phyloP scores from a whole-genome alignment of 2,113 vertebrate species.

The Piaya cayana region DNA sequence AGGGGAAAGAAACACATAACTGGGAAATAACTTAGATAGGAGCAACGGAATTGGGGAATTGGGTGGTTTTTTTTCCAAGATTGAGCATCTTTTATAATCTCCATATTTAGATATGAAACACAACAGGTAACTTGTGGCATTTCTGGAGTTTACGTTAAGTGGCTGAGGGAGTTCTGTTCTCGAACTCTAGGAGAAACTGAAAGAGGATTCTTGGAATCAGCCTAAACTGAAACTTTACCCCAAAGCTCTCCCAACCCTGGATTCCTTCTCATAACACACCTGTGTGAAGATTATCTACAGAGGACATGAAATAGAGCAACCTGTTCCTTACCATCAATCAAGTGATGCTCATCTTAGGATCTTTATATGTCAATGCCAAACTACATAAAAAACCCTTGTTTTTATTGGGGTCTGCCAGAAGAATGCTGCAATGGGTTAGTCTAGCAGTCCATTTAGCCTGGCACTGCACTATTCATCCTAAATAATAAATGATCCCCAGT shows the following conservation, averaged over 20 bases:
- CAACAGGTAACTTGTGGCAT: background rate
- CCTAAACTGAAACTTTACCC: background rate
- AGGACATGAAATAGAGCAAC: background rate
- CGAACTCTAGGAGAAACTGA: background rate
- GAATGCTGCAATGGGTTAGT: background rate
- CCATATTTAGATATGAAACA: background rate
- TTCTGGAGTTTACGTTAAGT: background rate
- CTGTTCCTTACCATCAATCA: background rate
- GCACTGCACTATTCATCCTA: slow-evolving; percentile 13
- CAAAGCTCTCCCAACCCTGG: fast-evolving
- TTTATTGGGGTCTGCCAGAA: background rate
- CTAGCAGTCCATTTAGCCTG: background rate
- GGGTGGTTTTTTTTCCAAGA: background rate
- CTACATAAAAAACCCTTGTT: background rate
- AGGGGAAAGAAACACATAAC: background rate
- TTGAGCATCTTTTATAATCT: background rate
- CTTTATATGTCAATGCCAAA: background rate
- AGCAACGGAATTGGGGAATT: background rate
- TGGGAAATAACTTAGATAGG: background rate
- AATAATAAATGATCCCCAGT: slow-evolving; percentile 44
- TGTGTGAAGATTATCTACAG: background rate
- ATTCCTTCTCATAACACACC: background rate
- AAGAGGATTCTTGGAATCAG: background rate
- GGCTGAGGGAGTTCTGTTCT: background rate
- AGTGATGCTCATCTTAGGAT: background rate